These are phyloP conservation scores for Eupithecia insigniata DNA, from an alignment of 2,888 invertebrate genomes.

Conservation along the genomic window DNA sequence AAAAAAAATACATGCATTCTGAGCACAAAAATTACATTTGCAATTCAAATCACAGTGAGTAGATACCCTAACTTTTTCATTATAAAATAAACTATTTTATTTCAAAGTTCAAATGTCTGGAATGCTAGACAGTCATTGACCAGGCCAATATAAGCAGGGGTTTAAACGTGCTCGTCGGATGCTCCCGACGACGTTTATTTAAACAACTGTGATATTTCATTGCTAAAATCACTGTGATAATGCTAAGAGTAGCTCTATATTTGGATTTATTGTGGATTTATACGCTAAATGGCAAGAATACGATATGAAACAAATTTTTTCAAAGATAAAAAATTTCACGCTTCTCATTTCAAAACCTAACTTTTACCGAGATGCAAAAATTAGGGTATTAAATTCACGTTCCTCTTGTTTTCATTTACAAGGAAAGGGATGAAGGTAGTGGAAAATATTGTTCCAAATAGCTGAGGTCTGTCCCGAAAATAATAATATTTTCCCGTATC, in stretches of 20 bases:
- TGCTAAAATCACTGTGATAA: too few relatives aligned
- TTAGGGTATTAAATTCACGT: background rate
- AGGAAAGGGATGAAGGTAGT: background rate
- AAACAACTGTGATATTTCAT: constrained; percentile 20
- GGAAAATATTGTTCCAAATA: background rate
- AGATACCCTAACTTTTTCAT: background rate
- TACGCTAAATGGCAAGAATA: background rate
- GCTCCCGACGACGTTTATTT: constrained; percentile 5
- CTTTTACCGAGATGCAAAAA: background rate
- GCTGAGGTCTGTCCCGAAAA: background rate
- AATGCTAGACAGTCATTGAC: constrained; percentile 38
- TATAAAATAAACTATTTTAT: constrained; percentile 6
- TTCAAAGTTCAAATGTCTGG: constrained; percentile 20
- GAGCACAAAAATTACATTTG: constrained; percentile 25
- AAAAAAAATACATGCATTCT: background rate
- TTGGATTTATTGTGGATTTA: background rate
- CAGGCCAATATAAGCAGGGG: constrained; percentile 16
- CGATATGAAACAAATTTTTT: background rate
- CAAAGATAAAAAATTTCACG: background rate
- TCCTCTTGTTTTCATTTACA: background rate
- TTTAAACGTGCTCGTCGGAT: constrained; percentile 7
- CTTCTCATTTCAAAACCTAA: background rate
- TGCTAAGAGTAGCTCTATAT: background rate
- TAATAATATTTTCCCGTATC: constrained; percentile 3
- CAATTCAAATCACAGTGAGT: constrained; percentile 29